A percentile compares a stretch with the other conserved stretches of the same genome.
Conservation (phyloP, 2,797 vertebrate genomes). For the Clarias pachynema region DNA sequence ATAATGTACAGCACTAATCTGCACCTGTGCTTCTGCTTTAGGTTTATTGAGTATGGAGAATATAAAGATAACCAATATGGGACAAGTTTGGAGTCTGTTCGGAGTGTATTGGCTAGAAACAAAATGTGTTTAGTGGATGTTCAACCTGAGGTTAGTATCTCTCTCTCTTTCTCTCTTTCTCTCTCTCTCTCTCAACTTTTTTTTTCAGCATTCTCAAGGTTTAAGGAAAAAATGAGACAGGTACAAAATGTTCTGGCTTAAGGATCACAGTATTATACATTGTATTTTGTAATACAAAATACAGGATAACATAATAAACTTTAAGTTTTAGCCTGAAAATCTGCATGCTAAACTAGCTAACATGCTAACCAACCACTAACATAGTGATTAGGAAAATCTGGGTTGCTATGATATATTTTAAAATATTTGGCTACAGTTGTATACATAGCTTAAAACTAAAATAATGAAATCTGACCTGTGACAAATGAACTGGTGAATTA, state of each 20-base stretch:
- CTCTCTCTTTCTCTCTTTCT: not conserved
- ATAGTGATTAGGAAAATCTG: not conserved
- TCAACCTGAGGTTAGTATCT: slow-evolving; percentile 85
- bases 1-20: not conserved
- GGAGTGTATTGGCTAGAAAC: slow-evolving; percentile 81
- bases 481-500: not conserved
- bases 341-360: not conserved
- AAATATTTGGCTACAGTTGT: not conserved
- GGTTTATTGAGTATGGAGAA: slow-evolving; percentile 92
- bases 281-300: not conserved
- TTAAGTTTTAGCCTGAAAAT: not conserved
- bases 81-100: slow-evolving; percentile 90
- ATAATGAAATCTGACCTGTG: not conserved
- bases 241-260: not conserved
- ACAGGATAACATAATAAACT: not conserved
- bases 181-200: not conserved
- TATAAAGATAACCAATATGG: slow-evolving; percentile 94
- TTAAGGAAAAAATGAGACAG: not conserved
- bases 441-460: not conserved
- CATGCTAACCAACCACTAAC: not conserved
- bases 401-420: not conserved
- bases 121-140: slow-evolving; percentile 92
- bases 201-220: not conserved
- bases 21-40: slow-evolving; percentile 53
- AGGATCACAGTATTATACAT: not conserved